Conservation (phyloP, 2,797 vertebrate species). For the Lemur catta region DNA sequence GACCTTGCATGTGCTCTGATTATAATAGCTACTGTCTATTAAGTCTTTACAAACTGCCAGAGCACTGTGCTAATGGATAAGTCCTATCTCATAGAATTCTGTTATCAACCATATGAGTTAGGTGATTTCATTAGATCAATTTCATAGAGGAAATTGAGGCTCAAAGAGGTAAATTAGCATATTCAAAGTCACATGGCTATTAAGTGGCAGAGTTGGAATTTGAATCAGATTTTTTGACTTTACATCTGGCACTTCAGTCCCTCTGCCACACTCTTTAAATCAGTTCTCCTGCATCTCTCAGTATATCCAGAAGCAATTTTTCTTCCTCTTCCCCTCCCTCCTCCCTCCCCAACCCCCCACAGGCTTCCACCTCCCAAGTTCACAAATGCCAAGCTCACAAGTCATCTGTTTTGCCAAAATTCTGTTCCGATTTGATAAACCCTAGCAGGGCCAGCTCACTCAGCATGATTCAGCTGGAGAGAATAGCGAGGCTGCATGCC, state of each 20-base stretch:
- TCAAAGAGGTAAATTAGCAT: neutral
- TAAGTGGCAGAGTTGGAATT: neutral
- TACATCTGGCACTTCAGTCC: neutral
- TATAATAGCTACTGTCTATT: neutral
- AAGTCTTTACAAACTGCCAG: neutral
- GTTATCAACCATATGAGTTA: neutral
- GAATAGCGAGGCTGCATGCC: slow-evolving; percentile 75
- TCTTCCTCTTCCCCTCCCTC: neutral
- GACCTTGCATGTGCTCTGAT: neutral
- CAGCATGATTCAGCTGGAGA: slow-evolving; percentile 81
- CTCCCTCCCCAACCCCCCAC: neutral
- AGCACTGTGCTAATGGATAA: neutral
- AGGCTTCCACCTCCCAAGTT: slow-evolving; percentile 68
- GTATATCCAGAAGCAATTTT: neutral
- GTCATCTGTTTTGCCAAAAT: slow-evolving; percentile 82
- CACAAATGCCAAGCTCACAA: slow-evolving; percentile 75
- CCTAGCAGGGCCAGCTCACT: slow-evolving; percentile 70
- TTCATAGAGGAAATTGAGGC: neutral
- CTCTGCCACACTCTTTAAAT: neutral
- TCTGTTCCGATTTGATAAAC: slow-evolving; percentile 81
- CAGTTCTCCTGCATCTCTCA: neutral
- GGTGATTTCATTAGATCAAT: neutral
- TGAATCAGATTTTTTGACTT: neutral
- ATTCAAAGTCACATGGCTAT: neutral
- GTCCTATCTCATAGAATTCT: neutral